A percentile compares a stretch with the other conserved stretches of the same genome.
Evolutionary conservation across 2,113 vertebrate genomes (phyloP).

Genomic region (Proteles cristata): DNA sequence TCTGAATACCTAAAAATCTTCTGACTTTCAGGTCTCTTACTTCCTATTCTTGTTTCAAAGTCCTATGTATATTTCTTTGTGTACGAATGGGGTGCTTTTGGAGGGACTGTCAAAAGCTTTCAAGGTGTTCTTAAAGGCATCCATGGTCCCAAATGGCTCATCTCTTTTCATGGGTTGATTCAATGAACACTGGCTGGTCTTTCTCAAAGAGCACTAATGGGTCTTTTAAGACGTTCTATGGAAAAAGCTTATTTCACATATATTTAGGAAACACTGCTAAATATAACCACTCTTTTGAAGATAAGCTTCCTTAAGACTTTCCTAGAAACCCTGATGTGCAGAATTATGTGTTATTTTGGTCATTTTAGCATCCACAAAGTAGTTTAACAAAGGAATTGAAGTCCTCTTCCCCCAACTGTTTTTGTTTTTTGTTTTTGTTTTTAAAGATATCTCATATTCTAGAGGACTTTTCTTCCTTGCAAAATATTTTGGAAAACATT

Average conservation of each 20-base stretch:
- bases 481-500: conserved; percentile 7
- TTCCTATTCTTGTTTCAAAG: neutral
- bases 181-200: neutral
- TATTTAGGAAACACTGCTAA: neutral
- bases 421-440: neutral
- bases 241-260: neutral
- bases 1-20: neutral
- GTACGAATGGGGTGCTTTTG: neutral
- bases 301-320: neutral
- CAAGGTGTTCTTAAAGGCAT: neutral
- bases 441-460: neutral
- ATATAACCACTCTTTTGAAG: neutral
- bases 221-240: neutral
- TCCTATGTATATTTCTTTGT: neutral
- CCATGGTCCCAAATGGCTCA: neutral
- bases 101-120: neutral
- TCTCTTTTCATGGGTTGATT: neutral
- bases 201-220: neutral
- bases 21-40: neutral
- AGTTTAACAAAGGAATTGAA: conserved; percentile 7
- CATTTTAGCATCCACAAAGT: neutral
- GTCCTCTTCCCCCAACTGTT: neutral
- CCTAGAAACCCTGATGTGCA: neutral
- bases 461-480: neutral
- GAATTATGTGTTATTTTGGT: neutral